These are phyloP conservation scores for Oceanodroma tethys DNA, from an alignment of 2,113 vertebrate genomes.

Conservation along the genomic window DNA sequence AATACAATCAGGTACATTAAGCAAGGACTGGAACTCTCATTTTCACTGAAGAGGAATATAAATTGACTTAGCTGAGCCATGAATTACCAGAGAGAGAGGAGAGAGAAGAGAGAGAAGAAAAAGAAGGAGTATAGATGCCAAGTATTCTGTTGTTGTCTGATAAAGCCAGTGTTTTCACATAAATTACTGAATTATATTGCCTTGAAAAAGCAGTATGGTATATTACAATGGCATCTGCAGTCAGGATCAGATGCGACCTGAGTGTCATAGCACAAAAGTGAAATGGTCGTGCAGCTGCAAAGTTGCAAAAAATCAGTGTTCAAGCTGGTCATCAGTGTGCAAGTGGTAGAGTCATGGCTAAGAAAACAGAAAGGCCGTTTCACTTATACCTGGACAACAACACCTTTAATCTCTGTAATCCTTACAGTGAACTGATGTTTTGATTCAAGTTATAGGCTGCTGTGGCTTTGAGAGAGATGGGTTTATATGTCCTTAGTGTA, in stretches of 20 bases:
- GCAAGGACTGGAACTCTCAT: background rate
- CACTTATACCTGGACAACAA: background rate
- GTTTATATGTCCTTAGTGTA: background rate
- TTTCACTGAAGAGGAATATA: background rate
- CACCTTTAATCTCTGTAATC: background rate
- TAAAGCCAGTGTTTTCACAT: background rate
- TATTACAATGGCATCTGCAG: background rate
- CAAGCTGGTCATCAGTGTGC: rapidly evolving
- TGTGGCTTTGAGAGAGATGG: background rate
- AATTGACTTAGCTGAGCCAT: background rate
- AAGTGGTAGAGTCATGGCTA: background rate
- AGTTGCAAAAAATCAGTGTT: background rate
- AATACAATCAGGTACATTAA: background rate
- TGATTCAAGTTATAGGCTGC: background rate
- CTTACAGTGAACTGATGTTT: background rate
- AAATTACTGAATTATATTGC: background rate
- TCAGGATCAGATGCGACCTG: background rate
- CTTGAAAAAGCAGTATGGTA: background rate
- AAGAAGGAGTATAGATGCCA: background rate
- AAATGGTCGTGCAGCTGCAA: background rate
- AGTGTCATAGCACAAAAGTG: background rate
- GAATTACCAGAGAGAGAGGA: background rate
- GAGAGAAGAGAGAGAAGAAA: background rate
- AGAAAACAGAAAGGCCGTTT: background rate
- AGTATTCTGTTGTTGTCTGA: background rate